Evolutionary conservation across 2,797 vertebrate genomes (phyloP).

Genomic region (Ptychobarbus kaznakovi): DNA sequence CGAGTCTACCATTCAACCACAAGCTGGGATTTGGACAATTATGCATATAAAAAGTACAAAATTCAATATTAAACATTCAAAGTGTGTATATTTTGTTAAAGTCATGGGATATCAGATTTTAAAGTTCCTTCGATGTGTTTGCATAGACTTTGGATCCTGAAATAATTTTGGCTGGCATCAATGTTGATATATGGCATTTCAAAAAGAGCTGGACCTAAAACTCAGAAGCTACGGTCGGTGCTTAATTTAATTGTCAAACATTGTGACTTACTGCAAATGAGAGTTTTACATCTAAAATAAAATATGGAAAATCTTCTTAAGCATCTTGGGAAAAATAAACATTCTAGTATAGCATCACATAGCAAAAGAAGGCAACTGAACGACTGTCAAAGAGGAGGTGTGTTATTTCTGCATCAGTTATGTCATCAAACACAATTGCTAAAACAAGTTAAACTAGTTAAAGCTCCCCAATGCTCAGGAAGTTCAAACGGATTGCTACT

Average conservation of each 20-base stretch:
- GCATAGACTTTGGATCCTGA: constrained; percentile 4
- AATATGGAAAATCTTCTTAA: neutral
- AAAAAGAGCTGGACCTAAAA: neutral
- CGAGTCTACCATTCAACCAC: constrained; percentile 38
- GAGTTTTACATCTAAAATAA: neutral
- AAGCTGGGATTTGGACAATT: constrained; percentile 60
- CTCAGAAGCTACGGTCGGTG: neutral
- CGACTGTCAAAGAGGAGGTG: neutral
- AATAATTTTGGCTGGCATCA: neutral
- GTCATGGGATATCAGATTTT: constrained; percentile 42
- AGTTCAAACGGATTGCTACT: neutral
- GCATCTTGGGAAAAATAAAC: neutral
- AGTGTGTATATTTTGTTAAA: constrained; percentile 41
- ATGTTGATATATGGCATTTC: neutral
- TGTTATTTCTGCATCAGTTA: neutral
- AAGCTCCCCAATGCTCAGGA: neutral
- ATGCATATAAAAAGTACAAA: constrained; percentile 43
- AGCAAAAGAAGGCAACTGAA: neutral
- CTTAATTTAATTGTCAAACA: neutral
- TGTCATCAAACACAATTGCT: neutral
- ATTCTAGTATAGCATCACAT: neutral
- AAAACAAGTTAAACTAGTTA: neutral
- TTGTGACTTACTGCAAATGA: neutral
- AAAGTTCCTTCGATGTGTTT: constrained; percentile 56
- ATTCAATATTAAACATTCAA: constrained; percentile 47